phyloP scores from a whole-genome alignment of 2,113 vertebrate species.

The Notarius lentiginosus region DNA sequence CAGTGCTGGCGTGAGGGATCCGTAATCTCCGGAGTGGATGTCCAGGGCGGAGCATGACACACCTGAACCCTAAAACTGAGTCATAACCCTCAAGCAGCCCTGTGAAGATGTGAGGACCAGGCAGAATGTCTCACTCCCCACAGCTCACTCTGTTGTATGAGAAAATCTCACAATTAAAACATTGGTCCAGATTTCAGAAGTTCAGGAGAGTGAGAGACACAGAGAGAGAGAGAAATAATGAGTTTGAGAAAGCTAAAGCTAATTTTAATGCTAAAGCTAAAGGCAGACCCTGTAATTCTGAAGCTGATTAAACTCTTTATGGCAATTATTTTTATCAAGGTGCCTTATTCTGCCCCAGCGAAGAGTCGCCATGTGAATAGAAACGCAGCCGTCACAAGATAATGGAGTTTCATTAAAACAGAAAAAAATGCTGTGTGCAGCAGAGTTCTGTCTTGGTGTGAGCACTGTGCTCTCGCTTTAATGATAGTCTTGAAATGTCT shows the following conservation, averaged over 20 bases:
- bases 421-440: slow-evolving; percentile 7
- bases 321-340: not conserved
- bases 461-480: not conserved
- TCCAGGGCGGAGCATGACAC: too few species aligned
- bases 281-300: slow-evolving; percentile 39
- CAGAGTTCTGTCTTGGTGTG: slow-evolving; percentile 22
- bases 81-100: too few species aligned
- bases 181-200: slow-evolving; percentile 62
- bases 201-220: not conserved
- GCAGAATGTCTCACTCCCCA: too few species aligned
- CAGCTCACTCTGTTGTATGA: too few species aligned
- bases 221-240: slow-evolving; percentile 1
- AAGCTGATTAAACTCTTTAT: slow-evolving; percentile 50
- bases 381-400: slow-evolving; percentile 29
- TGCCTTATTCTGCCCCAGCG: not conserved
- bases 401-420: slow-evolving; percentile 45
- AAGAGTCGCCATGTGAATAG: slow-evolving; percentile 36
- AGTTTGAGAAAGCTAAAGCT: slow-evolving; percentile 4
- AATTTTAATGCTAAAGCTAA: slow-evolving; percentile 44
- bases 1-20: too few species aligned
- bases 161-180: slow-evolving; percentile 61
- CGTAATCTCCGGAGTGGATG: too few species aligned
- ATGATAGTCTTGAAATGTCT: slow-evolving; percentile 26
- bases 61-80: too few species aligned
- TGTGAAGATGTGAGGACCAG: too few species aligned